Conservation (phyloP, 2,888 invertebrate species). For the Chymomyza amoena region DNA sequence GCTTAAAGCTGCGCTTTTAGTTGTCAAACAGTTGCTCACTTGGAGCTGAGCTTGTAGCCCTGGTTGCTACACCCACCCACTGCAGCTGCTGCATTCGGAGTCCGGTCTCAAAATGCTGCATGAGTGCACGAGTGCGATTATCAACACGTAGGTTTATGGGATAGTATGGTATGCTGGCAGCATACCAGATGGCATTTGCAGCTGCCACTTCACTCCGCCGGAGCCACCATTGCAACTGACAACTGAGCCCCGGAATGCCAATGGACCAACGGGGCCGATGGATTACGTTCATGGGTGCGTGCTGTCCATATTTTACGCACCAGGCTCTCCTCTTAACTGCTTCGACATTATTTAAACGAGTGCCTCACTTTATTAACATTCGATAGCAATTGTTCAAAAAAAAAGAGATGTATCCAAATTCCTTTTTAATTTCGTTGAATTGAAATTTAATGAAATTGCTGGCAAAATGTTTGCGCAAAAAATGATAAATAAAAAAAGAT, state of each 20-base stretch:
- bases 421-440: slow-evolving; percentile 30
- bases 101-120: neutral
- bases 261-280: neutral
- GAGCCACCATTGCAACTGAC: slow-evolving; percentile 22
- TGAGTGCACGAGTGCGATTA: slow-evolving; percentile 27
- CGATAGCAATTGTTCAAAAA: slow-evolving; percentile 12
- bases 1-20: neutral
- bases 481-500: slow-evolving; percentile 15
- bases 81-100: neutral
- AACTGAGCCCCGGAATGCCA: slow-evolving; percentile 20
- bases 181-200: slow-evolving; percentile 34
- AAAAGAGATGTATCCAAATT: neutral
- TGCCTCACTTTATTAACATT: slow-evolving; percentile 28
- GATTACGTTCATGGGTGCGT: neutral
- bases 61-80: neutral
- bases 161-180: slow-evolving; percentile 43
- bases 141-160: slow-evolving; percentile 39
- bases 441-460: slow-evolving; percentile 36
- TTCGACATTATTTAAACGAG: slow-evolving; percentile 7
- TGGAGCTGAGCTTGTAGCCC: neutral
- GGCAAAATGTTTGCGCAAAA: neutral
- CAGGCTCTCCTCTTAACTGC: slow-evolving; percentile 8
- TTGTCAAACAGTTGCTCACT: neutral
- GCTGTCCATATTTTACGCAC: slow-evolving; percentile 28
- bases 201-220: slow-evolving; percentile 4